phyloP scores from a whole-genome alignment of 2,797 vertebrate species.

The Sebastes itinus region DNA sequence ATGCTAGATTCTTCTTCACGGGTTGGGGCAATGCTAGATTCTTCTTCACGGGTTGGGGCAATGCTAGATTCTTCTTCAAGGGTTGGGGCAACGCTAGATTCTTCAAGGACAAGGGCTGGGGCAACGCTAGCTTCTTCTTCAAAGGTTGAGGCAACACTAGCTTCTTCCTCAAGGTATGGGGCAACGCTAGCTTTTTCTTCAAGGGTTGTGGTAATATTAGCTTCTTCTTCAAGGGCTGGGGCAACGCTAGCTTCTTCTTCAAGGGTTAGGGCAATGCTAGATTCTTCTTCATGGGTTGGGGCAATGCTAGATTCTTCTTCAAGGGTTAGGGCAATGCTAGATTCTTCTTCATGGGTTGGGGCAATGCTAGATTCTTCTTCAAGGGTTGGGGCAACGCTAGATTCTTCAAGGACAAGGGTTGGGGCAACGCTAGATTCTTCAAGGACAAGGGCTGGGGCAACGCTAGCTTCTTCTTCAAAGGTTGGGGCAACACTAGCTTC shows the following conservation, averaged over 20 bases:
- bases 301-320: neutral
- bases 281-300: neutral
- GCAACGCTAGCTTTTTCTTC: neutral
- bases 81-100: neutral
- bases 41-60: neutral
- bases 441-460: too few relatives aligned
- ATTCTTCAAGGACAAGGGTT: too few relatives aligned
- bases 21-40: neutral
- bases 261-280: neutral
- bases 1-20: neutral
- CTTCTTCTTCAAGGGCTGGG: neutral
- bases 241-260: neutral
- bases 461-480: too few relatives aligned
- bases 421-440: rapidly evolving
- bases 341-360: constrained; percentile 1
- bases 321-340: neutral
- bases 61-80: neutral
- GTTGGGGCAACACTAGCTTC: neutral
- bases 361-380: neutral
- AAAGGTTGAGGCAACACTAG: neutral
- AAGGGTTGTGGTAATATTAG: neutral
- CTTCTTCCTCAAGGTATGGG: neutral
- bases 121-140: neutral
- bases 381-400: too few relatives aligned
- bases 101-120: neutral